Evolutionary conservation across 2,113 vertebrate species (phyloP).

Genomic region (Serilophus lunatus): DNA sequence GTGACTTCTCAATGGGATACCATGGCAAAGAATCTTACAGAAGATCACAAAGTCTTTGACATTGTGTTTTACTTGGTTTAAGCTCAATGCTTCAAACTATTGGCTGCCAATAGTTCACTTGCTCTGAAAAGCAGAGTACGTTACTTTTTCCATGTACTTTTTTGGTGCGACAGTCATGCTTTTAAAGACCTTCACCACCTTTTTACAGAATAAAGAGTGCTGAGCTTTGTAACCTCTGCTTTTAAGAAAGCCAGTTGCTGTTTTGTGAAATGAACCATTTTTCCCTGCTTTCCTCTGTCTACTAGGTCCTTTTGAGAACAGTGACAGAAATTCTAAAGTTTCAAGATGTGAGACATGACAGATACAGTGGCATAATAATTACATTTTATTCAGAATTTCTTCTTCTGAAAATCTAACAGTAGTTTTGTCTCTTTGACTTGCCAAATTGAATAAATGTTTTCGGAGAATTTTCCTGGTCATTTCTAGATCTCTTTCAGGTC

Average conservation of each 20-base stretch:
- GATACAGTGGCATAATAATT: not conserved
- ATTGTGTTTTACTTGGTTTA: not conserved
- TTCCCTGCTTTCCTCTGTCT: not conserved
- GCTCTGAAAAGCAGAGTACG: not conserved
- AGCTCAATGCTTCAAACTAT: not conserved
- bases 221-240: not conserved
- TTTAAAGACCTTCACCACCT: not conserved
- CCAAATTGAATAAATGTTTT: not conserved
- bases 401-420: not conserved
- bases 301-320: not conserved
- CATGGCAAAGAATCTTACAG: not conserved
- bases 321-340: not conserved
- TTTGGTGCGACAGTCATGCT: not conserved
- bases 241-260: not conserved
- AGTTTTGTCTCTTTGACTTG: not conserved
- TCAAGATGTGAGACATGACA: not conserved
- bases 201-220: not conserved
- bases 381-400: not conserved
- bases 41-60: not conserved
- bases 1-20: not conserved
- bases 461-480: not conserved
- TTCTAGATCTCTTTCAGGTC: not conserved
- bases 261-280: not conserved
- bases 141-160: not conserved
- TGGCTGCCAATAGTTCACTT: not conserved